Percentiles rank a stretch among this genome's conserved stretches.
Conservation (phyloP, 2,797 vertebrate species). For the Eulemur albifrons region DNA sequence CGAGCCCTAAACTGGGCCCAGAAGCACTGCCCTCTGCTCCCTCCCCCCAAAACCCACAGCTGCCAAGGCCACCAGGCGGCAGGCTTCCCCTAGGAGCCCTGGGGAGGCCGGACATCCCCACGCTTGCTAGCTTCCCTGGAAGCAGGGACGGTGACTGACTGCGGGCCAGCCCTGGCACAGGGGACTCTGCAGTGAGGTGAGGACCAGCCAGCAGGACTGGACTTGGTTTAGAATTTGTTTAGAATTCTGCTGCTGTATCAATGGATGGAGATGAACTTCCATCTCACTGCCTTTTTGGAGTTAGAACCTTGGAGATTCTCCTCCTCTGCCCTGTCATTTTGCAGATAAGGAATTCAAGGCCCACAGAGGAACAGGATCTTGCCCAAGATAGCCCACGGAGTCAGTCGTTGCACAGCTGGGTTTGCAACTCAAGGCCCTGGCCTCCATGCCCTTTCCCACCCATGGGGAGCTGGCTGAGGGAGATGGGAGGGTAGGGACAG, state of each 20-base stretch:
- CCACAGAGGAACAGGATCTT: neutral
- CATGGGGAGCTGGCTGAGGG: neutral
- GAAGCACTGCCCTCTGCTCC: slow-evolving; percentile 49
- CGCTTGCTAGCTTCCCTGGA: neutral
- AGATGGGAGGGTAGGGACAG: neutral
- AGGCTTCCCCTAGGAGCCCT: neutral
- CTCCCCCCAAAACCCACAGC: neutral
- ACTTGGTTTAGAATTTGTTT: neutral
- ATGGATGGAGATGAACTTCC: neutral
- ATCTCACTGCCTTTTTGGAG: neutral
- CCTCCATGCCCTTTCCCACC: neutral
- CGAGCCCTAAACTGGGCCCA: slow-evolving; percentile 71
- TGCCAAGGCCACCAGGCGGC: neutral
- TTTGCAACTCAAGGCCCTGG: neutral
- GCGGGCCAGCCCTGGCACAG: neutral
- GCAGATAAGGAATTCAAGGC: neutral
- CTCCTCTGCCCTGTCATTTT: neutral
- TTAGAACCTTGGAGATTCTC: neutral
- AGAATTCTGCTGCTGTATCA: neutral
- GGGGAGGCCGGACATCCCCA: neutral
- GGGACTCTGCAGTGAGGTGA: neutral
- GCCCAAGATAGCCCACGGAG: neutral
- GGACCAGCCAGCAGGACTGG: neutral
- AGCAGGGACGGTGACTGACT: neutral
- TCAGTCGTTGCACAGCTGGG: neutral